These are phyloP conservation scores for Melanaphis sacchari DNA, from an alignment of 1,140 invertebrate species.

Conservation along the genomic window DNA sequence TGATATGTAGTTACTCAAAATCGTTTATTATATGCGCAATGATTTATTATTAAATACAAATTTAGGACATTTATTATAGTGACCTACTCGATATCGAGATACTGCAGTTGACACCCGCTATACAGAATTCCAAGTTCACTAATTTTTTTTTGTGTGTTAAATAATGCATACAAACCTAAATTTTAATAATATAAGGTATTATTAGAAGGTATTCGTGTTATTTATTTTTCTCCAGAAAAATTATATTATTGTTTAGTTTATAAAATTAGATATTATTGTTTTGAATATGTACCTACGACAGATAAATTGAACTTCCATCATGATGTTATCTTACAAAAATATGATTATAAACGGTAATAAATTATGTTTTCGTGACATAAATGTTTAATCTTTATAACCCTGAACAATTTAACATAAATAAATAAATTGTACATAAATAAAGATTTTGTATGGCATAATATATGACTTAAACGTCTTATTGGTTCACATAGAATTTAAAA, in stretches of 20 bases:
- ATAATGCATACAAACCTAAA: background rate
- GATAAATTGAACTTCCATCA: background rate
- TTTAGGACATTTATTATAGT: background rate
- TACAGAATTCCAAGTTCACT: background rate
- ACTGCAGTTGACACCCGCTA: background rate
- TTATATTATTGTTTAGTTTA: background rate
- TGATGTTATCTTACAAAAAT: background rate
- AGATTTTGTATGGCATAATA: background rate
- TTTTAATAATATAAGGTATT: background rate
- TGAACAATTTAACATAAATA: background rate
- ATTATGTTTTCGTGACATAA: background rate
- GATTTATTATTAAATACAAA: no score
- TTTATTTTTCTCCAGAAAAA: background rate
- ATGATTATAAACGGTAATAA: background rate
- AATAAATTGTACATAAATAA: background rate
- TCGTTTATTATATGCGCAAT: background rate
- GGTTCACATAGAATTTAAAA: background rate
- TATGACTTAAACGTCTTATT: background rate
- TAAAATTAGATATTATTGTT: background rate
- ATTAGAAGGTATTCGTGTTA: background rate
- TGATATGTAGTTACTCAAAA: background rate
- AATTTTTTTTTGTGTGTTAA: background rate
- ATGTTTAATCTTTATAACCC: background rate
- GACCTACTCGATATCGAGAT: background rate
- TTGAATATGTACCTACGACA: background rate